Base-by-base conservation (phyloP, 2,888 invertebrate species). In the Eupithecia subfuscata region DNA sequence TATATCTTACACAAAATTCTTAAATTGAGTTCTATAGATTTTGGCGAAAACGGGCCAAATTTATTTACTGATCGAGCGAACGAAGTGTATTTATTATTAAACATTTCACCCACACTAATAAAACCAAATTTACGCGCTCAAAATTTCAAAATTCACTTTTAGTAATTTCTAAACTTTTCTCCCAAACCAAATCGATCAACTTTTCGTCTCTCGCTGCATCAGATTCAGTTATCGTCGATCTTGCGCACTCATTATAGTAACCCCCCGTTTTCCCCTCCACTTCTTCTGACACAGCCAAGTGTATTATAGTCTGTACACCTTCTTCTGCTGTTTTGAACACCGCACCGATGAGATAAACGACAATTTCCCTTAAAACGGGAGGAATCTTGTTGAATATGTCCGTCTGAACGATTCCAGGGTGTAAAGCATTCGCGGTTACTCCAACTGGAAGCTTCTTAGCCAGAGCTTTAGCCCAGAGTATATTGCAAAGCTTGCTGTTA, bases 351-450 rank as follows among this genome's bases (percentile, higher is more conserved):
- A 97, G 88, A 8, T 95, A 83, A 78, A 93, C 87, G 78, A 96
- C 79, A 0, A 96, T 90, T 25, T 95, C 96, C 1, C 96, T 87
- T 0, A 56, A 0, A 2, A 73, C 9, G 0, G 78, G 69, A 0
- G 96, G 95, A 16, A 95, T 89, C 82, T 95, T 96, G 52, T 96
- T 95, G 96, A 97, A 97, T 71, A 98, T 97, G 37, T 97, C 97
- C 0, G 97, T 97, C 86, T 96, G 96, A 56, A 98, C 97, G 87
- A 97, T 92, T 16, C 98, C 98, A 0, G 98, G 98, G 91, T 98
- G 98, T 70, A 98, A 89, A 80, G 96, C 96, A 86, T 98, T 98
- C 0, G 96, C 97, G 0, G 97, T 97, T 0, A 98, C 96, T 6
- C 96, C 96, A 16, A 83, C 82, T 2, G 92, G 90, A 4, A 95